phyloP scores from a whole-genome alignment of 2,888 invertebrate species.

The Nomada fucata region DNA sequence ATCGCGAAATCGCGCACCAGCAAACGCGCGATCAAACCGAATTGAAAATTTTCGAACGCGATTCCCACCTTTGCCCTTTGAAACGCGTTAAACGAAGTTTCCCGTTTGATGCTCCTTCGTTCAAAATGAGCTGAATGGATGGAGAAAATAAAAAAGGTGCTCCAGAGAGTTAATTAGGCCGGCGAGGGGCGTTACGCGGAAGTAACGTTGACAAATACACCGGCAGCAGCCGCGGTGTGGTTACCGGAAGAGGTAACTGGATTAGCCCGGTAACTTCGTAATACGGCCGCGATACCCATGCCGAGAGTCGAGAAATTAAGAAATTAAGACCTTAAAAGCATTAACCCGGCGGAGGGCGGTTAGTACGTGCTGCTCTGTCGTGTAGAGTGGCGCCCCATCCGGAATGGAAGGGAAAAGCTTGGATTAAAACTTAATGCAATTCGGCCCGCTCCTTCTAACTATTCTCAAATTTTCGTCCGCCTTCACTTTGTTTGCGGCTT shows the following conservation, averaged over 20 bases:
- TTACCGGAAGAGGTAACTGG: constrained; percentile 67
- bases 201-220: constrained; percentile 69
- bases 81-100: neutral
- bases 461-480: constrained; percentile 46
- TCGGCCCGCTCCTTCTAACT: constrained; percentile 50
- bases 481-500: neutral
- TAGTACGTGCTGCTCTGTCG: constrained; percentile 55
- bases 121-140: constrained; percentile 4
- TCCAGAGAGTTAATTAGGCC: constrained; percentile 61
- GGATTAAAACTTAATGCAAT: constrained; percentile 80
- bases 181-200: constrained; percentile 49
- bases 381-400: constrained; percentile 37
- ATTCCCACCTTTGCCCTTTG: too few species aligned
- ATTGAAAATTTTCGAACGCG: too few species aligned
- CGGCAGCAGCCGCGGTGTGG: constrained; percentile 38
- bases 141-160: constrained; percentile 31
- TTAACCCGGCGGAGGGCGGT: constrained; percentile 63
- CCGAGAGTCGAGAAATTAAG: constrained; percentile 74
- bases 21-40: too few species aligned
- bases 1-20: too few species aligned
- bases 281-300: constrained; percentile 71
- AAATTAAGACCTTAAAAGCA: constrained; percentile 79
- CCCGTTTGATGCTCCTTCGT: constrained; percentile 16
- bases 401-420: constrained; percentile 59
- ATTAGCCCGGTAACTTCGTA: constrained; percentile 73